Evolutionary conservation across 2,888 invertebrate species (phyloP).

Genomic region (Melipona beecheii): DNA sequence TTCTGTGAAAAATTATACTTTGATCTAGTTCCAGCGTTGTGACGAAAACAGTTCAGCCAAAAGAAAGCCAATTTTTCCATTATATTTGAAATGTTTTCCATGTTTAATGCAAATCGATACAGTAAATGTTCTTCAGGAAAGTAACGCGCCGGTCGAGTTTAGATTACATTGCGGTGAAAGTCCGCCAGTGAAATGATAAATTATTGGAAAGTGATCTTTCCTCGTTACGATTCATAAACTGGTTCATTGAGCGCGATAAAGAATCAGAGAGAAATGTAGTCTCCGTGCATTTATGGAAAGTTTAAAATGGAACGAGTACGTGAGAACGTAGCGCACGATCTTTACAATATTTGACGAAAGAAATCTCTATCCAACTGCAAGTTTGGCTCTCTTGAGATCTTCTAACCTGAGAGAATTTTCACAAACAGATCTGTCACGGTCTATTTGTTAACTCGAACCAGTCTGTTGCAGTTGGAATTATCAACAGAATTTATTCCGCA

Average conservation of each 20-base stretch:
- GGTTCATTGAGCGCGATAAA: neutral
- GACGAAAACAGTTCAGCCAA: no score
- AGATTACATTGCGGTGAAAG: constrained; percentile 55
- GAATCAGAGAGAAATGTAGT: neutral
- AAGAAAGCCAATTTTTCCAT: neutral
- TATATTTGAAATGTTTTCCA: neutral
- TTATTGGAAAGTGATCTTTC: constrained; percentile 57
- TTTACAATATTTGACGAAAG: neutral
- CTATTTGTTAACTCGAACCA: neutral
- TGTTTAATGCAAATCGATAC: neutral
- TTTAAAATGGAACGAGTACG: neutral
- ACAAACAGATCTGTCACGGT: neutral
- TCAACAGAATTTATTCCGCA: constrained; percentile 44
- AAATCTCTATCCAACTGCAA: neutral
- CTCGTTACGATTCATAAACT: constrained; percentile 17
- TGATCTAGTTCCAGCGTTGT: no score
- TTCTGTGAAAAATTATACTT: no score
- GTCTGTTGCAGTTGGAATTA: neutral
- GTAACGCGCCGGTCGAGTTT: constrained; percentile 20
- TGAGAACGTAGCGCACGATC: neutral
- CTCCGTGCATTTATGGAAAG: neutral
- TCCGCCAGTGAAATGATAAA: constrained; percentile 44
- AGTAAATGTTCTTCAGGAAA: neutral
- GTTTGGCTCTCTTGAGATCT: neutral
- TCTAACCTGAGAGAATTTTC: neutral